Evolutionary conservation across 2,113 vertebrate species (phyloP).

Genomic region (Macrotis lagotis): DNA sequence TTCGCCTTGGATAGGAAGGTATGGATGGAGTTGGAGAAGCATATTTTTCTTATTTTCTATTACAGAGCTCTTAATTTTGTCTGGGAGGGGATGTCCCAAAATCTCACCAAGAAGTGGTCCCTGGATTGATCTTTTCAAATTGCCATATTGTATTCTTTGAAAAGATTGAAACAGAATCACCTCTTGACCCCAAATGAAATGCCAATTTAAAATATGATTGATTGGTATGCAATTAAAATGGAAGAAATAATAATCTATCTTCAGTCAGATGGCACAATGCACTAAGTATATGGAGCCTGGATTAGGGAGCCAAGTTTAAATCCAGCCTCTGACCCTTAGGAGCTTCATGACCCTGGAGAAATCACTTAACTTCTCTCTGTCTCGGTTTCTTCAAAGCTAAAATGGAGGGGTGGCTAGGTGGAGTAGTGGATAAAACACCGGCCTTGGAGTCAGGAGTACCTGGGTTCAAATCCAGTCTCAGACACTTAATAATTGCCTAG

Average conservation of each 20-base stretch:
- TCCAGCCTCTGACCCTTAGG: not conserved
- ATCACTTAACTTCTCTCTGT: not conserved
- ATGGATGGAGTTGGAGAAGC: not conserved
- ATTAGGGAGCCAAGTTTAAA: not conserved
- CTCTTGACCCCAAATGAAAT: not conserved
- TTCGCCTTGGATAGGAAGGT: not conserved
- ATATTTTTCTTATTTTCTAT: not conserved
- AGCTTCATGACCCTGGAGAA: not conserved
- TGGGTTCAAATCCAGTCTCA: no score
- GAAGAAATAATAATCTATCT: not conserved
- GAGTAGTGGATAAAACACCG: no score
- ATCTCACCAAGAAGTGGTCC: not conserved
- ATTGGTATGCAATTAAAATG: not conserved
- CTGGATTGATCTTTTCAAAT: not conserved
- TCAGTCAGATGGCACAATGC: not conserved
- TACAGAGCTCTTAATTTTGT: not conserved
- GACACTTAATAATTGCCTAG: no score
- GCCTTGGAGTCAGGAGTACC: no score
- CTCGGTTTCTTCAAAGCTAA: not conserved
- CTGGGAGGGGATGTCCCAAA: not conserved
- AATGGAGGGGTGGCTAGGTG: no score
- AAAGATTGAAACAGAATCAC: not conserved
- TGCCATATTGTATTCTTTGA: not conserved
- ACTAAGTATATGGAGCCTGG: not conserved
- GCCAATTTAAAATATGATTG: not conserved